Evolutionary conservation across 2,888 invertebrate genomes (phyloP), one percentile per base, ranked within the genome.

Genomic region (Scelioninae gen. 1): DNA sequence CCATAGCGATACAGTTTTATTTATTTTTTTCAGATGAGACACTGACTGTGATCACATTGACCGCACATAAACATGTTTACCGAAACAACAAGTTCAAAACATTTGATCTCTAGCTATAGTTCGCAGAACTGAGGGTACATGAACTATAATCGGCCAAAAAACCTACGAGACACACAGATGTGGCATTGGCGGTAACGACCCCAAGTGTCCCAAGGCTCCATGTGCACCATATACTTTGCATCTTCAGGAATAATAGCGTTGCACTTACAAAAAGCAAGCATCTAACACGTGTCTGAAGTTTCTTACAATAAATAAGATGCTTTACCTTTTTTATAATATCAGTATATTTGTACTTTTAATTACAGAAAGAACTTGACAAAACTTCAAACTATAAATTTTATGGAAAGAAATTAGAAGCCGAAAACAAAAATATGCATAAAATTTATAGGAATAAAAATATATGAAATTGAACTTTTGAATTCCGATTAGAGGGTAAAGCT

Each of bases 131-230:
- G 15, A 60, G 60, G 66, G 76, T 66, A 34, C n/a, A 68, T 68
- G 76, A 76, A 76, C 76, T 76, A 66, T 66, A 68, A 69, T 68
- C 45, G 47, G n/a, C 32, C 8, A 77, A 77, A 77, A 77, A 77
- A 77, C 32, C 10, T 29, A 13, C 68, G 62, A 79, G 72, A 66
- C 43, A 45, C 69, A 7, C 68, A 74, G 53, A 77, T 78, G 63
- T 78, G 69, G 60, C 51, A 51, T 34, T 10, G 31, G 34, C 65
- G 65, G 71, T 78, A 71, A 78, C 63, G 71, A 78, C 71, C 65
- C 63, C 78, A 55, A 71, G 71, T 71, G 43, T 75, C 58, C 43
- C 13, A 23, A 56, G 34, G 31, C 31, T 51, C 53, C 60, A 72
- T 60, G 60, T 72, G 69, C 53, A 72, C 40, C 60, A 47, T 68